Evolutionary conservation across 2,113 vertebrate species (phyloP).

Genomic region (Cervus canadensis): DNA sequence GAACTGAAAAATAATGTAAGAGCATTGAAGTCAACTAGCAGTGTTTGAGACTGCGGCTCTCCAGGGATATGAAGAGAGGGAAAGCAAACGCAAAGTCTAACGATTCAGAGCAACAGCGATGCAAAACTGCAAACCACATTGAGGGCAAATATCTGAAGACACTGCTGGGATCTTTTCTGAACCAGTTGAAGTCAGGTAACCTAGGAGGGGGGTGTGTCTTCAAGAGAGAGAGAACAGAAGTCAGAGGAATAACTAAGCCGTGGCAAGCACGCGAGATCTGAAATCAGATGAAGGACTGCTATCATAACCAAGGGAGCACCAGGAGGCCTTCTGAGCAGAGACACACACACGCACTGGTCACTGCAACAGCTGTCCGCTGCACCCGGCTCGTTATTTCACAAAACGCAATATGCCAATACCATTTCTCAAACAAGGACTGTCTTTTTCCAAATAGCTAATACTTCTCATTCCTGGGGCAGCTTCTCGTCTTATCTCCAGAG

Average conservation of each 20-base stretch:
- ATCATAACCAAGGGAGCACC: background rate
- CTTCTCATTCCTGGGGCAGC: background rate
- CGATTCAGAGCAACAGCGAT: background rate
- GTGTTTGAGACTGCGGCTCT: constrained; percentile 3
- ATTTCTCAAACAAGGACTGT: background rate
- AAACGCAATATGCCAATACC: background rate
- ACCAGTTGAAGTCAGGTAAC: background rate
- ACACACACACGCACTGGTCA: background rate
- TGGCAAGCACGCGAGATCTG: background rate
- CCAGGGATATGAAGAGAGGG: background rate
- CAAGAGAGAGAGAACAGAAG: background rate
- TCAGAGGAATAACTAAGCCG: background rate
- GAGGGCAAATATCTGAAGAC: background rate
- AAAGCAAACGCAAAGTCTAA: background rate
- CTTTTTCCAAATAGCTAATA: background rate
- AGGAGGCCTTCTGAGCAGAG: background rate
- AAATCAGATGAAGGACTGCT: background rate
- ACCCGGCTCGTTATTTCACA: background rate
- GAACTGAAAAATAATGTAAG: constrained; percentile 82
- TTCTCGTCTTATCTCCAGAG: background rate
- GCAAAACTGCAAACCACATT: background rate
- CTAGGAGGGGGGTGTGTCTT: background rate
- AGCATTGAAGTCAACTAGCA: constrained; percentile 35
- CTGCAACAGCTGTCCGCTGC: background rate
- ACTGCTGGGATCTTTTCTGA: background rate